A percentile compares a stretch with the other conserved stretches of the same genome.
Evolutionary conservation across 2,888 invertebrate species (phyloP).

Genomic region (Meteorus colon): DNA sequence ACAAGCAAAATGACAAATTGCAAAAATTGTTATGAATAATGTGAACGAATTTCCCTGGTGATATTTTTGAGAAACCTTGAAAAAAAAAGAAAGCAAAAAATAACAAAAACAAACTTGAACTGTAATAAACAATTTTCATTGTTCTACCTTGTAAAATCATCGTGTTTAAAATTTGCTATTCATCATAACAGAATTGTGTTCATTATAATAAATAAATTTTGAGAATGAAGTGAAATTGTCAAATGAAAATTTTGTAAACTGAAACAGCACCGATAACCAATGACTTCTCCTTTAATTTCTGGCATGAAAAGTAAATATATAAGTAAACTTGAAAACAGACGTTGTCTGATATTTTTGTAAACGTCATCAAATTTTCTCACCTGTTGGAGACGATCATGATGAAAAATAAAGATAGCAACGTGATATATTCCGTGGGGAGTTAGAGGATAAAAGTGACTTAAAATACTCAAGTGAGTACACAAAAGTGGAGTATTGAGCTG

Average conservation of each 20-base stretch:
- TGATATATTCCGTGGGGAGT: neutral
- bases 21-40: too few species aligned
- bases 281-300: neutral
- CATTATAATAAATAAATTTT: too few species aligned
- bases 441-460: slow-evolving; percentile 20
- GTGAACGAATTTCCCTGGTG: too few species aligned
- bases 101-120: too few species aligned
- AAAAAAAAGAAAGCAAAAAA: too few species aligned
- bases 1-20: too few species aligned
- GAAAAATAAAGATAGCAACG: slow-evolving; percentile 9
- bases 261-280: neutral
- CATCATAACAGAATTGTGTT: too few species aligned
- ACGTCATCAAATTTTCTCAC: slow-evolving; percentile 29
- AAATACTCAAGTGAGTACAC: slow-evolving; percentile 31
- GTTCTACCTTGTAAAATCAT: too few species aligned
- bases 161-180: too few species aligned
- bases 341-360: neutral
- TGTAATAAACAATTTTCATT: too few species aligned
- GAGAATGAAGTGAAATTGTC: too few species aligned
- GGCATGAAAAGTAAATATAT: neutral
- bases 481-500: slow-evolving; percentile 34
- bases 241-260: neutral
- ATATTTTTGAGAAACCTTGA: too few species aligned
- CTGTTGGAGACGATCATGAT: slow-evolving; percentile 37
- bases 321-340: neutral